These are phyloP conservation scores for Torymus auratus DNA, from an alignment of 2,888 invertebrate genomes.

Conservation along the genomic window DNA sequence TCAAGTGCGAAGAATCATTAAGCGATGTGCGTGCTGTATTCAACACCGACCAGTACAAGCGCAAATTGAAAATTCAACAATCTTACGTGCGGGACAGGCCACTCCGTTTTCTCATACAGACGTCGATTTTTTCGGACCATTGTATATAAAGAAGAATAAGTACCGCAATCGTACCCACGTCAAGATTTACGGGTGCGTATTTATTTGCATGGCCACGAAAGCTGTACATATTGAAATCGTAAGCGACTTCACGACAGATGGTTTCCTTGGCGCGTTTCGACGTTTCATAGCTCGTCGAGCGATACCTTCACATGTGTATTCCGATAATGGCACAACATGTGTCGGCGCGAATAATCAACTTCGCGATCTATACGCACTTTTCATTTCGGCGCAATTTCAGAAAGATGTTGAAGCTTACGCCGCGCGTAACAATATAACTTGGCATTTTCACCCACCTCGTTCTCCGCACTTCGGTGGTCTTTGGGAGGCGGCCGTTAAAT, in stretches of 20 bases:
- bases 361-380: too few relatives aligned
- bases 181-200: not conserved
- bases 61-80: too few relatives aligned
- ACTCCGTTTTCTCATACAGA: not conserved
- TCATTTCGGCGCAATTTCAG: not conserved
- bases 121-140: not conserved
- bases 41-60: too few relatives aligned
- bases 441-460: too few relatives aligned
- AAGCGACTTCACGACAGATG: not conserved
- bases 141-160: not conserved
- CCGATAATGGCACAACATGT: too few relatives aligned
- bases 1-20: too few relatives aligned
- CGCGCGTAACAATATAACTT: not conserved
- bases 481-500: slow-evolving; percentile 8
- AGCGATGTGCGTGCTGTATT: too few relatives aligned
- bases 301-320: too few relatives aligned
- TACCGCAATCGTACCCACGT: not conserved
- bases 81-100: not conserved
- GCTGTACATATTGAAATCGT: not conserved
- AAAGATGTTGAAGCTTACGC: not conserved
- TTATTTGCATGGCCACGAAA: not conserved
- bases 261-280: not conserved
- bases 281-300: slow-evolving; percentile 4
- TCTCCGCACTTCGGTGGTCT: too few relatives aligned
- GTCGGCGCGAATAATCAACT: too few relatives aligned